Percentiles rank a stretch among this genome's conserved stretches.
Evolutionary conservation across 2,113 vertebrate genomes (phyloP).

Genomic region (Mobula birostris): DNA sequence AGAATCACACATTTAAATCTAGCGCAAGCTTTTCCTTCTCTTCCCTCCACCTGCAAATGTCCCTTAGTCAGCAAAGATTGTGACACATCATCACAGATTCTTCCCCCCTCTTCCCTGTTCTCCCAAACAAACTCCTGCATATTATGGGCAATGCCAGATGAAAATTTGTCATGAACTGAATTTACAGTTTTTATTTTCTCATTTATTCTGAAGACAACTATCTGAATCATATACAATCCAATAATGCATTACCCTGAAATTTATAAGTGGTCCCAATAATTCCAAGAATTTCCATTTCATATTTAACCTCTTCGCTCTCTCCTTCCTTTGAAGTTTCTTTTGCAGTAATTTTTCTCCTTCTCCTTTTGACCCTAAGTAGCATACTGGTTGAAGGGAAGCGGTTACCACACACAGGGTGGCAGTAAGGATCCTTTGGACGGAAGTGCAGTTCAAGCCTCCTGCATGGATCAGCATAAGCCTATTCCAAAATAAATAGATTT

Average conservation of each 20-base stretch:
- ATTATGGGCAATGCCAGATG: neutral
- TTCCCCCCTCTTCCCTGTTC: neutral
- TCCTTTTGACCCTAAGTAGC: constrained; percentile 68
- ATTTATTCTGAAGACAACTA: neutral
- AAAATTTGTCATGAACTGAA: neutral
- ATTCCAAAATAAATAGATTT: neutral
- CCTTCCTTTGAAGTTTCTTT: fast-evolving
- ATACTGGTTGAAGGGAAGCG: constrained; percentile 80
- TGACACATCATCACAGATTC: neutral
- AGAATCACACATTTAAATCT: neutral
- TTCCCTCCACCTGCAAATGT: neutral
- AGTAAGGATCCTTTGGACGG: constrained; percentile 86
- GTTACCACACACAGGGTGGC: constrained; percentile 82
- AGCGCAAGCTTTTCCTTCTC: neutral
- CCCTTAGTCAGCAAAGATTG: neutral
- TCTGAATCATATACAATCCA: neutral
- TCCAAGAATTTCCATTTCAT: constrained; percentile 75
- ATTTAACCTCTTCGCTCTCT: constrained; percentile 40
- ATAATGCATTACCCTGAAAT: constrained; percentile 72
- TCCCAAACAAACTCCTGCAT: neutral
- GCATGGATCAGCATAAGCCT: constrained; percentile 76
- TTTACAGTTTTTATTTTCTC: neutral
- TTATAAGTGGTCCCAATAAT: constrained; percentile 81
- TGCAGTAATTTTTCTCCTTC: constrained; percentile 50
- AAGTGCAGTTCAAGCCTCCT: constrained; percentile 83